Evolutionary conservation across 1,140 invertebrate species (phyloP).

Genomic region (Leptinotarsa lineolata): DNA sequence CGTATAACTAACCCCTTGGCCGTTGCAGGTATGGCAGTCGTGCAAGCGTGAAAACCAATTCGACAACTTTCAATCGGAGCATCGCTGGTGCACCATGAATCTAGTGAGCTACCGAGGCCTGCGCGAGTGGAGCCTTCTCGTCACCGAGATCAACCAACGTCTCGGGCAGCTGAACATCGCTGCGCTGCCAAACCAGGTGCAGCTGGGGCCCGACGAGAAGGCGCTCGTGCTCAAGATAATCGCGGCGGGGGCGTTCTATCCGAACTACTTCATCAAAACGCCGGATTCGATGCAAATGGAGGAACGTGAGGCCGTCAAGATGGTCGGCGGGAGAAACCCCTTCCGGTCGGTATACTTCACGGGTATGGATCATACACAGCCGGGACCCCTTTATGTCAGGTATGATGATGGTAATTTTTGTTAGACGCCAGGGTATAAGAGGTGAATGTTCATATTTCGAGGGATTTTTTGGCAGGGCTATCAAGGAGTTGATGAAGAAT

Average conservation of each 20-base stretch:
- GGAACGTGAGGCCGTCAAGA: conserved; percentile 64
- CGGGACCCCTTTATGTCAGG: conserved; percentile 59
- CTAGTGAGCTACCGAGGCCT: conserved; percentile 76
- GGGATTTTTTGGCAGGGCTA: conserved; percentile 12
- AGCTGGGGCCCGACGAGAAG: conserved; percentile 59
- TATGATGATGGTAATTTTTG: background rate
- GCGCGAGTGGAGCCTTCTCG: conserved; percentile 72
- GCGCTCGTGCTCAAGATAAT: conserved; percentile 71
- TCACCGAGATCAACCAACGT: conserved; percentile 70
- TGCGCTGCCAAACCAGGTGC: conserved; percentile 43
- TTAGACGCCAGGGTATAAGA: too few species aligned
- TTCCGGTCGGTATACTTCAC: conserved; percentile 75
- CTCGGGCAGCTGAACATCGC: conserved; percentile 63
- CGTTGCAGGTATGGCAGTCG: conserved; percentile 49
- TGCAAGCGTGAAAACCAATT: conserved; percentile 46
- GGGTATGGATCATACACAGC: conserved; percentile 62
- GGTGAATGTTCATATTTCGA: too few species aligned
- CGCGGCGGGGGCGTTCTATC: conserved; percentile 86
- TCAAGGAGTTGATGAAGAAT: conserved; percentile 38
- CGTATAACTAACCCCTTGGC: too few species aligned
- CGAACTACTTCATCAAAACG: conserved; percentile 79
- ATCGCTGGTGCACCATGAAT: conserved; percentile 72
- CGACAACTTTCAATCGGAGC: conserved; percentile 56
- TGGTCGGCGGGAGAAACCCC: conserved; percentile 73
- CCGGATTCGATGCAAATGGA: conserved; percentile 56